These are phyloP conservation scores for Scolopax rusticola DNA, from an alignment of 2,797 vertebrate genomes.

Conservation along the genomic window DNA sequence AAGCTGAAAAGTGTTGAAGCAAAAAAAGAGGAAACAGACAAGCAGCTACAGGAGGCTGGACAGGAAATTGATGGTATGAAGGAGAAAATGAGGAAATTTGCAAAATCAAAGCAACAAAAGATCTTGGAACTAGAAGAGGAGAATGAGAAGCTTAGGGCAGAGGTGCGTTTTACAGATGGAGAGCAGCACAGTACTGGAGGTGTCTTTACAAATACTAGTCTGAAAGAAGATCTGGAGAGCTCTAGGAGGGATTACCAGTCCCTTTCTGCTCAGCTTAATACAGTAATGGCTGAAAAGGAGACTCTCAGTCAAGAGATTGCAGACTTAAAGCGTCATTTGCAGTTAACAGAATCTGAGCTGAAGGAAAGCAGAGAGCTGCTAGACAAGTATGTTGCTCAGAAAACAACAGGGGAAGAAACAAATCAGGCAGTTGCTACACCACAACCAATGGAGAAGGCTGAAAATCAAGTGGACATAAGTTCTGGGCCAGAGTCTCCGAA, in stretches of 20 bases:
- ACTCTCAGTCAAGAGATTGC: slow-evolving; percentile 80
- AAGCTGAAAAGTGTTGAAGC: slow-evolving; percentile 83
- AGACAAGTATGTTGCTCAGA: background rate
- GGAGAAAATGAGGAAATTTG: slow-evolving; percentile 98
- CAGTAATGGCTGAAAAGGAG: slow-evolving; percentile 79
- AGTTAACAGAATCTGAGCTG: slow-evolving; percentile 48
- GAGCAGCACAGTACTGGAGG: background rate
- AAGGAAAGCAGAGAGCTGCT: slow-evolving; percentile 27
- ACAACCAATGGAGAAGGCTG: slow-evolving; percentile 40
- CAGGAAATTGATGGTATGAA: slow-evolving; percentile 90
- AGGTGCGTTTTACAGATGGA: slow-evolving; percentile 54
- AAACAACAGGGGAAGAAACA: slow-evolving; percentile 14
- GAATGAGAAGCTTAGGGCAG: slow-evolving; percentile 87
- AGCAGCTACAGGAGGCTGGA: slow-evolving; percentile 83
- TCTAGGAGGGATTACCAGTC: slow-evolving; percentile 74
- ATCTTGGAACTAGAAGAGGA: slow-evolving; percentile 96
- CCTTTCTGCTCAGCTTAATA: slow-evolving; percentile 81
- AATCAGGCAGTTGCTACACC: slow-evolving; percentile 50
- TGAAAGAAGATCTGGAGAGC: slow-evolving; percentile 78
- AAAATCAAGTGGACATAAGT: background rate
- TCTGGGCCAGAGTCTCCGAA: background rate
- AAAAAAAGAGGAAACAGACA: slow-evolving; percentile 84
- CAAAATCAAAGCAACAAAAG: slow-evolving; percentile 96
- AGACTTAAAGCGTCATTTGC: slow-evolving; percentile 78
- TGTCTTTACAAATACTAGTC: background rate